Evolutionary conservation across 2,888 invertebrate genomes (phyloP).

Genomic region (Phaonia tiefii): DNA sequence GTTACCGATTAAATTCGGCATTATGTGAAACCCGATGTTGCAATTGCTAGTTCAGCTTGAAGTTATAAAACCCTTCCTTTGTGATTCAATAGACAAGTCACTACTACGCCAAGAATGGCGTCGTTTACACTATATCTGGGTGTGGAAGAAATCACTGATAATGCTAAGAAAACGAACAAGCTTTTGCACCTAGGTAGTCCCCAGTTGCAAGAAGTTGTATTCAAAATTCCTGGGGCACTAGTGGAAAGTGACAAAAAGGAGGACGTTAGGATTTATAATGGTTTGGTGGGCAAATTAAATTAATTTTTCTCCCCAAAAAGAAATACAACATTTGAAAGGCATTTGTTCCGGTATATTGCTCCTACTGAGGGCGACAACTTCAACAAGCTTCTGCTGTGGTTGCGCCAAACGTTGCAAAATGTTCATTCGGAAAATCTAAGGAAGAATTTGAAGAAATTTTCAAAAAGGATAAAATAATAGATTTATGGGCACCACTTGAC

Average conservation of each 20-base stretch:
- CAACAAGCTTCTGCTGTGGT: conserved; percentile 70
- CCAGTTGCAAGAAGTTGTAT: conserved; percentile 65
- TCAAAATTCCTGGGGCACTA: conserved; percentile 62
- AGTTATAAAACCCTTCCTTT: conserved; percentile 61
- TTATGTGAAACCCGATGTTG: conserved; percentile 35
- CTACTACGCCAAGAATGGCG: conserved; percentile 64
- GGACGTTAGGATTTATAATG: conserved; percentile 54
- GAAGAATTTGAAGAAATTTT: conserved; percentile 53
- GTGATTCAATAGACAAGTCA: conserved; percentile 65
- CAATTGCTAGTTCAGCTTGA: conserved; percentile 32
- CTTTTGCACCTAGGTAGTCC: conserved; percentile 60
- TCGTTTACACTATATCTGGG: conserved; percentile 62
- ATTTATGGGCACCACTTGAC: conserved; percentile 58
- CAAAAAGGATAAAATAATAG: conserved; percentile 59
- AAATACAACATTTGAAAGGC: conserved; percentile 70
- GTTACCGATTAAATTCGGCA: too few relatives aligned
- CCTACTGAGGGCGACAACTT: conserved; percentile 69
- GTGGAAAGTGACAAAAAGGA: conserved; percentile 42
- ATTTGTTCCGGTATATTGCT: conserved; percentile 70
- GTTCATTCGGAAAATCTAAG: too few relatives aligned
- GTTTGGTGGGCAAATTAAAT: conserved; percentile 60
- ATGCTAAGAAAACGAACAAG: conserved; percentile 60
- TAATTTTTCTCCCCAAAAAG: conserved; percentile 66
- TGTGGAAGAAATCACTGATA: conserved; percentile 63
- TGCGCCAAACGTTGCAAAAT: conserved; percentile 49